Evolutionary conservation across 2,797 vertebrate species (phyloP).

Genomic region (Borostomias antarcticus): DNA sequence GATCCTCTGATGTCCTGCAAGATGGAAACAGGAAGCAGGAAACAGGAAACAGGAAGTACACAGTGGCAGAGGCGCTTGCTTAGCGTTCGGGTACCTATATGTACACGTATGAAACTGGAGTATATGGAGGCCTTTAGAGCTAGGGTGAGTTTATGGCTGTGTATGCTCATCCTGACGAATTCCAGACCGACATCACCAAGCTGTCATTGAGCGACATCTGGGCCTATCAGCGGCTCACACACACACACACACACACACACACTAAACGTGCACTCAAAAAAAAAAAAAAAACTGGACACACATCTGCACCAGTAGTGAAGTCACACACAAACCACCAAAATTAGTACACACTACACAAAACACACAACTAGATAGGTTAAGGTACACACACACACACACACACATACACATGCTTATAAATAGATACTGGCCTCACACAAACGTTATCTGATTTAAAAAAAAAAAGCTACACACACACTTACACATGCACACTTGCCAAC

Average conservation of each 20-base stretch:
- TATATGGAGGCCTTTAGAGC: too few species aligned
- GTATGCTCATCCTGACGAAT: constrained; percentile 7
- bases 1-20: too few species aligned
- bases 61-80: too few species aligned
- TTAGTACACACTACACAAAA: too few species aligned
- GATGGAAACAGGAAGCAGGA: too few species aligned
- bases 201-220: constrained; percentile 50
- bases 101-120: too few species aligned
- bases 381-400: too few species aligned
- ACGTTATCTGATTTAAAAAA: not conserved
- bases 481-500: not conserved
- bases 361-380: too few species aligned
- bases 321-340: not conserved
- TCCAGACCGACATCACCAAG: constrained; percentile 37
- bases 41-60: too few species aligned
- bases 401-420: not conserved
- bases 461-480: not conserved
- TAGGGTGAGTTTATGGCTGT: not conserved
- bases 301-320: constrained; percentile 37
- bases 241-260: constrained; percentile 28
- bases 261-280: constrained; percentile 16
- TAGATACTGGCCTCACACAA: constrained; percentile 2
- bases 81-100: too few species aligned
- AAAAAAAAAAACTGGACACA: constrained; percentile 30
- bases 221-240: constrained; percentile 33